Evolutionary conservation across 1,140 invertebrate genomes (phyloP).

Genomic region (Samia ricini): DNA sequence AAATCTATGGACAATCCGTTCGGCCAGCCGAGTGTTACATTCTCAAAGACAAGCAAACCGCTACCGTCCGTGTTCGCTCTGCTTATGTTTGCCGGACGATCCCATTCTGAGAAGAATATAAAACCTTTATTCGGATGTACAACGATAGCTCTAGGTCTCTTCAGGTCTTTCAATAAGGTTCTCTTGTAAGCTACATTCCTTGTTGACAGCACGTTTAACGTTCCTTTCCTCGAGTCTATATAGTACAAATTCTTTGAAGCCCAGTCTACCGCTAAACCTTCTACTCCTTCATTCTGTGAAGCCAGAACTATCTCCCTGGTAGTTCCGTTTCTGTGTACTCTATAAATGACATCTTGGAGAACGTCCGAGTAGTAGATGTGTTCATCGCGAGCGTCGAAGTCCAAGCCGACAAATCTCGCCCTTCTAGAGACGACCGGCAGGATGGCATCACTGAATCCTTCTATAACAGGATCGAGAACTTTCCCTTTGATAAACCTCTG

Average conservation of each 20-base stretch:
- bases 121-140: slow-evolving; percentile 97
- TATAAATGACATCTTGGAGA: slow-evolving; percentile 96
- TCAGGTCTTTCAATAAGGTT: slow-evolving; percentile 92
- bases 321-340: slow-evolving; percentile 92
- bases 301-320: slow-evolving; percentile 94
- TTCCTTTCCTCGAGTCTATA: slow-evolving; percentile 97
- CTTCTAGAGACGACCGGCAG: slow-evolving; percentile 92
- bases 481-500: slow-evolving; percentile 98
- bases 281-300: slow-evolving; percentile 98
- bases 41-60: slow-evolving; percentile 92
- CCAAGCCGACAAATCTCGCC: slow-evolving; percentile 97
- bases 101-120: slow-evolving; percentile 98
- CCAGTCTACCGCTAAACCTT: slow-evolving; percentile 98
- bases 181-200: slow-evolving; percentile 90
- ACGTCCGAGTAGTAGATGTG: slow-evolving; percentile 98
- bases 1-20: slow-evolving; percentile 97
- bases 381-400: slow-evolving; percentile 94
- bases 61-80: slow-evolving; percentile 93
- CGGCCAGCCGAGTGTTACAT: slow-evolving; percentile 96
- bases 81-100: slow-evolving; percentile 96
- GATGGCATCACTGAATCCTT: slow-evolving; percentile 96
- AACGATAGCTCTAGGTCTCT: slow-evolving; percentile 95
- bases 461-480: slow-evolving; percentile 91
- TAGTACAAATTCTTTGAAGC: slow-evolving; percentile 98
- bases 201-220: slow-evolving; percentile 94